Conservation (phyloP, 2,797 vertebrate species). For the Anguilla anguilla region DNA sequence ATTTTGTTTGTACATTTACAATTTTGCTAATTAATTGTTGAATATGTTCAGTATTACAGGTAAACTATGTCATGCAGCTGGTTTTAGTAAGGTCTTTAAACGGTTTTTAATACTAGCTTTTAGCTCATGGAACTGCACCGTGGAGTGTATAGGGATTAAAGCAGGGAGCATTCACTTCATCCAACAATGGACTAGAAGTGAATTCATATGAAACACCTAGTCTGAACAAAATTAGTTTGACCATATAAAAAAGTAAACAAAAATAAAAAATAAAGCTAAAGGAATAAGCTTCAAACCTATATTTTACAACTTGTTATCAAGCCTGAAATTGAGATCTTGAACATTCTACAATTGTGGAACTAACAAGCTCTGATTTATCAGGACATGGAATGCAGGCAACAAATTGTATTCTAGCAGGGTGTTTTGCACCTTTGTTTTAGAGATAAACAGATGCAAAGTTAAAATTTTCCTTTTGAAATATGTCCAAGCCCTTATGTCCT, state of each 20-base stretch:
- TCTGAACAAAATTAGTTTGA: background rate
- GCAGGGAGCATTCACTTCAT: no score
- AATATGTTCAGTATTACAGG: no score
- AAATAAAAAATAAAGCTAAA: background rate
- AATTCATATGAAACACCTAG: background rate
- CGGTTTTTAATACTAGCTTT: no score
- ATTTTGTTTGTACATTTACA: no score
- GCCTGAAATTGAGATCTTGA: background rate
- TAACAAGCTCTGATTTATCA: background rate
- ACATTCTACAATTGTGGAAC: background rate
- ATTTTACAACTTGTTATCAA: background rate
- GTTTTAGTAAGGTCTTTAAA: no score
- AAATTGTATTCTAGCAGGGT: background rate
- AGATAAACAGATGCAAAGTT: constrained; percentile 9
- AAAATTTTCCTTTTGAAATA: background rate
- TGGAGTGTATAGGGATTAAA: no score
- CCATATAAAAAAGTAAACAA: background rate
- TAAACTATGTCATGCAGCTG: no score
- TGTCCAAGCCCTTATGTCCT: background rate
- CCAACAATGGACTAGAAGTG: no score
- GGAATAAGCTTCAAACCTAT: background rate
- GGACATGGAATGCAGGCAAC: background rate
- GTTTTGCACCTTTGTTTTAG: background rate
- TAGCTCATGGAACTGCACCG: no score
- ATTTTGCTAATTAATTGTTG: no score